A percentile compares a stretch with the other conserved stretches of the same genome.
phyloP scores from a whole-genome alignment of 1,140 invertebrate genomes.

The Armadillidium nasatum region DNA sequence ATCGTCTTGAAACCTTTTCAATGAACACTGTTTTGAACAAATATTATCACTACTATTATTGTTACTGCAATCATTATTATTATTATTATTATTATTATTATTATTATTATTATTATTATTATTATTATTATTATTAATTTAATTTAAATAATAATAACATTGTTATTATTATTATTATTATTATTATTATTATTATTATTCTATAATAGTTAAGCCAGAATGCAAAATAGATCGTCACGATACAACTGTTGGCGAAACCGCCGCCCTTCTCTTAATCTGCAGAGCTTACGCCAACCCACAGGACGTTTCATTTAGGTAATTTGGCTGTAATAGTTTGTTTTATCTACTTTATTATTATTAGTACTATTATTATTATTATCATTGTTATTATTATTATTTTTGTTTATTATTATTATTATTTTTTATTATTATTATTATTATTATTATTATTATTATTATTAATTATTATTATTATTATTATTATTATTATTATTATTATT shows the following conservation, averaged over 20 bases:
- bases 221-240: slow-evolving; percentile 70
- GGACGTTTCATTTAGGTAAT: slow-evolving; percentile 65
- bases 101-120: not conserved
- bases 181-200: slow-evolving; percentile 44
- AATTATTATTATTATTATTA: too few species aligned
- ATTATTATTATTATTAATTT: not conserved
- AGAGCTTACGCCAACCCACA: slow-evolving; percentile 72
- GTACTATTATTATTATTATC: not conserved
- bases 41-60: too few species aligned
- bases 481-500: not conserved
- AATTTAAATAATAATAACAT: slow-evolving; percentile 25
- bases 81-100: not conserved
- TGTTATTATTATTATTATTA: not conserved
- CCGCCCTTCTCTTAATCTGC: slow-evolving; percentile 70
- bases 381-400: not conserved
- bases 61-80: too few species aligned
- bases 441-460: too few species aligned
- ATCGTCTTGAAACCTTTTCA: too few species aligned
- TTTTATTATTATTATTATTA: too few species aligned
- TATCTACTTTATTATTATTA: not conserved
- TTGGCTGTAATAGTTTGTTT: not conserved
- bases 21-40: too few species aligned
- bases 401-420: not conserved
- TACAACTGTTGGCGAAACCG: slow-evolving; percentile 66
- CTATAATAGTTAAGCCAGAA: slow-evolving; percentile 71